Evolutionary conservation across 2,797 vertebrate species (phyloP).

Genomic region (Strix occidentalis): DNA sequence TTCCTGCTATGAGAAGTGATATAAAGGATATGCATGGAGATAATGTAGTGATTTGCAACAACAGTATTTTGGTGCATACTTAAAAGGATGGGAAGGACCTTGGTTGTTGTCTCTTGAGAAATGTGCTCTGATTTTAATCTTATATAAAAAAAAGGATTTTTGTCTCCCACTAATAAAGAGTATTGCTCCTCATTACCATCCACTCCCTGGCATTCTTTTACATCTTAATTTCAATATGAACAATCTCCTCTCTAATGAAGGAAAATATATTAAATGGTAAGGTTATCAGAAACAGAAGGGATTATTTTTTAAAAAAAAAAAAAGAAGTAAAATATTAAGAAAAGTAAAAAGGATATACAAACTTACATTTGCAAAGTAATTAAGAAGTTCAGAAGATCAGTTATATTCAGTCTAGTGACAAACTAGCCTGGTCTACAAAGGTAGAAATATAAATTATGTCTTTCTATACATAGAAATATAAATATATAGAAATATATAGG

Average conservation of each 20-base stretch:
- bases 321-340: background rate
- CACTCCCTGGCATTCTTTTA: background rate
- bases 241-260: background rate
- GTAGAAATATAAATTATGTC: background rate
- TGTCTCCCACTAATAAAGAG: background rate
- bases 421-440: background rate
- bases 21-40: background rate
- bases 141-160: background rate
- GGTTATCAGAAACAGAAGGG: background rate
- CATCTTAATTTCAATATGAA: background rate
- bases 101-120: background rate
- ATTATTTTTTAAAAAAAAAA: background rate
- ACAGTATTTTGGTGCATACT: background rate
- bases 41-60: background rate
- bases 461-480: background rate
- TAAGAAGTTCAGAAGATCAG: background rate
- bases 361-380: background rate
- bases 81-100: background rate
- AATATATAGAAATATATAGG: background rate
- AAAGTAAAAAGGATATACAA: background rate
- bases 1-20: background rate
- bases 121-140: background rate
- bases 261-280: background rate
- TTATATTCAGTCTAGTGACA: background rate
- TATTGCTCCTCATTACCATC: background rate